Evolutionary conservation across 2,113 vertebrate genomes (phyloP).

Genomic region (Atlantisia rogersi): DNA sequence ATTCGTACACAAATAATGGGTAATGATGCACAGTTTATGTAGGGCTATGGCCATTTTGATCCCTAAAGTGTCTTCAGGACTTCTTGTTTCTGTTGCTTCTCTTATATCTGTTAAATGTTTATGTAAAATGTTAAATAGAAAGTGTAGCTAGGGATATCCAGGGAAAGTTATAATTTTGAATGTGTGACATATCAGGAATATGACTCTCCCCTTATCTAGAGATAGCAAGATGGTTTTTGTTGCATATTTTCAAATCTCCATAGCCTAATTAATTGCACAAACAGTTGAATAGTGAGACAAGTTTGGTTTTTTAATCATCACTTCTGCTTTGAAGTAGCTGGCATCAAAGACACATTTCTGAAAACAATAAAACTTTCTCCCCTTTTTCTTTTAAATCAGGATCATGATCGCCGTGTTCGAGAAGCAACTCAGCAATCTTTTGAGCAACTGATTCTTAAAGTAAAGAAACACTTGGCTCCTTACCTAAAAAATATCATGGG

Average conservation of each 20-base stretch:
- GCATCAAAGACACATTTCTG: neutral
- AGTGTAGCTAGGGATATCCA: neutral
- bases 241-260: neutral
- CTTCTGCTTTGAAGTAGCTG: neutral
- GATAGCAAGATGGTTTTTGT: neutral
- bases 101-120: neutral
- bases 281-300: neutral
- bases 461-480: slow-evolving; percentile 92
- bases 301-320: neutral
- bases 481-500: slow-evolving; percentile 96
- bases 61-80: neutral
- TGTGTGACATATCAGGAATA: neutral
- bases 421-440: slow-evolving; percentile 96
- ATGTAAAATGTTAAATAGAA: neutral
- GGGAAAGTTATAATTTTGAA: neutral
- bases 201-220: neutral
- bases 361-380: neutral
- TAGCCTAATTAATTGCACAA: neutral
- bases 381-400: slow-evolving; percentile 70
- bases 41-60: neutral
- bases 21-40: neutral
- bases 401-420: slow-evolving; percentile 93
- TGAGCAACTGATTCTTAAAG: slow-evolving; percentile 94
- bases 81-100: neutral
- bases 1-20: neutral